These are phyloP conservation scores for Strigamia transsilvanica DNA, from an alignment of 2,888 invertebrate genomes.

Conservation along the genomic window DNA sequence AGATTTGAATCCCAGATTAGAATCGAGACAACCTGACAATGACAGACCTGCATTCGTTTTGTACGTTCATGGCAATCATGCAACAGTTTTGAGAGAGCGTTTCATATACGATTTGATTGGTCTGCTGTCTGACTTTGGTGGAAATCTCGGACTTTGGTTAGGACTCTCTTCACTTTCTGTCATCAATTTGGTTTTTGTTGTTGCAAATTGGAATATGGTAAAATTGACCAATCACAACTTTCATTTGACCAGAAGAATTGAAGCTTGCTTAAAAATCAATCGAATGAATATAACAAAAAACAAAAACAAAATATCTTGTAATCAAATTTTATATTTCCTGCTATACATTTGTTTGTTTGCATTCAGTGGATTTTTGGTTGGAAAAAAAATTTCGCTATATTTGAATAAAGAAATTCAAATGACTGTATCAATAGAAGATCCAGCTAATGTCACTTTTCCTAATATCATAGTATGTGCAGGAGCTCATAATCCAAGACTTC, in stretches of 20 bases:
- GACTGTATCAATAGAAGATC: no score
- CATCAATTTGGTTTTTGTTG: not conserved
- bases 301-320: not conserved
- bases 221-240: not conserved
- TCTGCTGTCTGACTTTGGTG: not conserved
- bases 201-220: not conserved
- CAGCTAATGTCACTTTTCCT: not conserved
- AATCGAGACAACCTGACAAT: not conserved
- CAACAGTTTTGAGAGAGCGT: not conserved
- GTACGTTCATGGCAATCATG: not conserved
- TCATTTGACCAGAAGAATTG: not conserved
- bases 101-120: not conserved
- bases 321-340: not conserved
- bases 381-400: not conserved
- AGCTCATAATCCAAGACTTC: not conserved
- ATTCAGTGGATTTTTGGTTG: not conserved
- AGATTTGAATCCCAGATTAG: not conserved
- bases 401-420: not conserved
- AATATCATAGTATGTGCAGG: not conserved
- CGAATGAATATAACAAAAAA: not conserved
- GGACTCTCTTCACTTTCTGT: not conserved
- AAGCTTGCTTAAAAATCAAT: no score
- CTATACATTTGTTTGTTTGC: not conserved
- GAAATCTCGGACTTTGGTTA: not conserved
- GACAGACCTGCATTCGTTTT: not conserved